These are phyloP conservation scores for Hecatera dysodea DNA, from an alignment of 2,888 invertebrate species.

Conservation along the genomic window DNA sequence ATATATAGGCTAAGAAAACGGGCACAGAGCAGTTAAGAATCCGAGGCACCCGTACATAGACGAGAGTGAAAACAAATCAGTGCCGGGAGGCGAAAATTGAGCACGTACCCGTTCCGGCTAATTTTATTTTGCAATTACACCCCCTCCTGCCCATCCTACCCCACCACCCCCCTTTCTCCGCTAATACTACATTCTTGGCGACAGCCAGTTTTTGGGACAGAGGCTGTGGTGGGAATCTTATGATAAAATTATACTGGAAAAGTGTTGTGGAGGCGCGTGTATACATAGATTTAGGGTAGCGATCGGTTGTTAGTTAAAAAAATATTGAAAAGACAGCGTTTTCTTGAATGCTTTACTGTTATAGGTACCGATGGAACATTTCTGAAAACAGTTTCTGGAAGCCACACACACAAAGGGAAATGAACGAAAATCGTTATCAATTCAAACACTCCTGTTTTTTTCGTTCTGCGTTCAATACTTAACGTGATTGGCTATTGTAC, in stretches of 20 bases:
- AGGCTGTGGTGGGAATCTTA: constrained; percentile 68
- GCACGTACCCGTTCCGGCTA: constrained; percentile 91
- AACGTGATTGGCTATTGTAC: background rate
- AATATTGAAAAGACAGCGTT: background rate
- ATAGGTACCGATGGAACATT: background rate
- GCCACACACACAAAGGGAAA: background rate
- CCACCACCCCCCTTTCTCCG: constrained; percentile 73
- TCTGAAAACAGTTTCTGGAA: background rate
- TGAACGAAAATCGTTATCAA: background rate
- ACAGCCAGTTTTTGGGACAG: constrained; percentile 81
- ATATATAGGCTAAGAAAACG: constrained; percentile 89
- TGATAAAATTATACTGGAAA: constrained; percentile 61
- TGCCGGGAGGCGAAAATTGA: constrained; percentile 90
- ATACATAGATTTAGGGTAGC: constrained; percentile 40
- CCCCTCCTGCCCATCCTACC: constrained; percentile 73
- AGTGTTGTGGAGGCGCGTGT: constrained; percentile 44
- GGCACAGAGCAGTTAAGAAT: constrained; percentile 77
- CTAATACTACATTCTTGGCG: constrained; percentile 90
- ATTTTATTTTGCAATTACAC: constrained; percentile 91
- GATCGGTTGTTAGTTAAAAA: constrained; percentile 11
- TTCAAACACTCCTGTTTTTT: background rate
- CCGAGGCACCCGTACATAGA: constrained; percentile 78
- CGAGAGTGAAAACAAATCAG: constrained; percentile 90
- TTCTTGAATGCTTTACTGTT: background rate
- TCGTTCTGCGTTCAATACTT: background rate